A percentile compares a stretch with the other conserved stretches of the same genome.
Conservation (phyloP, 2,113 vertebrate genomes). For the Willisornis vidua region DNA sequence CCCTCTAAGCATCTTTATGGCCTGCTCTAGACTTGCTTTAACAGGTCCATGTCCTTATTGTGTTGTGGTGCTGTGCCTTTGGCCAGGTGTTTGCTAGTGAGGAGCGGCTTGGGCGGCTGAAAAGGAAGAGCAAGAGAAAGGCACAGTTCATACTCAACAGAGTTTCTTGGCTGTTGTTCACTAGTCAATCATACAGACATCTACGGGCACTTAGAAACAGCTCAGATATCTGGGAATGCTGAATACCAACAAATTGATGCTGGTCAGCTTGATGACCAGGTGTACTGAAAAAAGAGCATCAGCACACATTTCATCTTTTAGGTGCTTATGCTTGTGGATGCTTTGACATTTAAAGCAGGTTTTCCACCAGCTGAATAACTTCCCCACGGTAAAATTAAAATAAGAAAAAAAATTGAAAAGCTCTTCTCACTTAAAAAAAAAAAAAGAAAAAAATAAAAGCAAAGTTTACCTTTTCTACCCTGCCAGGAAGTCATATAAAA, state of each 20-base stretch:
- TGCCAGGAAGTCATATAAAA: not conserved
- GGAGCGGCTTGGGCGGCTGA: not conserved
- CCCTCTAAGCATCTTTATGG: not conserved
- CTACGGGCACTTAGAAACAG: not conserved
- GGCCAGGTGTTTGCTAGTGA: accelerated
- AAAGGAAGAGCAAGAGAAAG: not conserved
- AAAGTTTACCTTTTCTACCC: not conserved
- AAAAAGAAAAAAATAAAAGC: not conserved
- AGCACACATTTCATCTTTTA: not conserved
- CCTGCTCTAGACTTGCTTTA: not conserved
- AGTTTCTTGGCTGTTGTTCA: not conserved
- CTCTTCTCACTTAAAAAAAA: not conserved
- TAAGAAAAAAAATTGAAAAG: not conserved
- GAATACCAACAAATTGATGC: not conserved
- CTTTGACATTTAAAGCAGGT: not conserved
- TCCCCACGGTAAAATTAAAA: not conserved
- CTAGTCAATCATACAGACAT: not conserved
- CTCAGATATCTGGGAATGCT: not conserved
- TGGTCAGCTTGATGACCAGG: not conserved
- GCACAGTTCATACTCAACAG: not conserved
- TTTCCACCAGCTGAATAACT: not conserved
- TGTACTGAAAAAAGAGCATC: not conserved
- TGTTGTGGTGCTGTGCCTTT: accelerated
- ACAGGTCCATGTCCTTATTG: not conserved
- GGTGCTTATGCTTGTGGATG: not conserved